phyloP scores from a whole-genome alignment of 2,888 invertebrate species.

The Neelides folsomi region DNA sequence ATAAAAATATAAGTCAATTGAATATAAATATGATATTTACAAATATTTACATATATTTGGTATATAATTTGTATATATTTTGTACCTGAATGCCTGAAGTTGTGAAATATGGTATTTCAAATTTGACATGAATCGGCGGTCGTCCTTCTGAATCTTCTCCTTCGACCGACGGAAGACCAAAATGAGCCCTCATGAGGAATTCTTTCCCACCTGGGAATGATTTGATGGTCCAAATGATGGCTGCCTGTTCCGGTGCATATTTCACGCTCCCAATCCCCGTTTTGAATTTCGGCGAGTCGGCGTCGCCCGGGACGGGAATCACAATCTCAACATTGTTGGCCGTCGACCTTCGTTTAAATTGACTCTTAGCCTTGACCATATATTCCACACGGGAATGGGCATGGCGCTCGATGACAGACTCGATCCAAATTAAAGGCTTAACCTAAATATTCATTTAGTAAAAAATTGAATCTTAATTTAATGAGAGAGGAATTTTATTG shows the following conservation, averaged over 20 bases:
- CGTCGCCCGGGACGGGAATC: conserved; percentile 90
- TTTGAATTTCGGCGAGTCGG: conserved; percentile 96
- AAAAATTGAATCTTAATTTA: neutral
- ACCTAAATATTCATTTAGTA: conserved; percentile 38
- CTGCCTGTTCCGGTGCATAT: conserved; percentile 92
- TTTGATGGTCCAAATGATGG: conserved; percentile 94
- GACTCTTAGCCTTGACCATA: conserved; percentile 98
- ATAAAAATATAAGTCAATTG: neutral
- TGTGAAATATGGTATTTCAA: conserved; percentile 98
- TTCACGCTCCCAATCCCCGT: conserved; percentile 93
- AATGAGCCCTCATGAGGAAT: conserved; percentile 94
- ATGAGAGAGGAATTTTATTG: no score
- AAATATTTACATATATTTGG: neutral
- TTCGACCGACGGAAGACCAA: conserved; percentile 89
- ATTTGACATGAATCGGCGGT: conserved; percentile 96
- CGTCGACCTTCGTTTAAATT: conserved; percentile 92
- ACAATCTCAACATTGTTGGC: conserved; percentile 98
- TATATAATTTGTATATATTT: neutral
- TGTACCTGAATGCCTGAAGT: conserved; percentile 92
- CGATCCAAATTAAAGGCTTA: conserved; percentile 97
- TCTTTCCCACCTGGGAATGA: conserved; percentile 97
- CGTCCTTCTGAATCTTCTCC: conserved; percentile 89
- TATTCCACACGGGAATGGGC: conserved; percentile 95
- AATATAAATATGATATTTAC: neutral
- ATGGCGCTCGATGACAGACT: conserved; percentile 94